Evolutionary conservation across 1,140 invertebrate species (phyloP), one percentile per base, ranked within the genome.

Genomic region (Leptinotarsa undecemlineata): DNA sequence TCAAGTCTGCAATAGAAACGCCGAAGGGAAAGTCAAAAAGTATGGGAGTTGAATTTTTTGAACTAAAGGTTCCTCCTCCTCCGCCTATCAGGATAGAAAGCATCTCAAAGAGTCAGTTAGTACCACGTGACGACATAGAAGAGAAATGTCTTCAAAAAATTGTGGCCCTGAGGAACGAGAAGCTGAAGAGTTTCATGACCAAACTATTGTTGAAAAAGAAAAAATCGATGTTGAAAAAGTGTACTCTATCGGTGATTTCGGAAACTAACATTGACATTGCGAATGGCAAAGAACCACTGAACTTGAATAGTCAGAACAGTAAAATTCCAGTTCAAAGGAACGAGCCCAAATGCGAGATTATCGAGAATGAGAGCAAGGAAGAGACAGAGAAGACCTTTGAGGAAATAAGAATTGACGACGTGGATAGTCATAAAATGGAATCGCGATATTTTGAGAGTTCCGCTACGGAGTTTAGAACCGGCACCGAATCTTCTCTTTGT

Each of bases 161-260:
- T 0, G 63, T 33, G 14, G n/a, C 20, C 14, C 17, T 19, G 26
- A 64, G 15, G 20, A 64, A 64, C 14, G 63, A 64, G 20, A 64
- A 64, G 14, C 15, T 64, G n/a, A 64, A 33, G 26, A 64, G 63
- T 21, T 64, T 64, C 26, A 64, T 64, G 63, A 33, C 63, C 26
- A 64, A 64, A 64, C 20, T 64, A 21, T 33, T 64, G 19, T 20
- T 66, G 20, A 62, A 57, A 33, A 76, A 71, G 23, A 66, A 33
- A 1, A 75, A 75, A 72, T 8, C 48, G 11, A 66, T 69, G 69
- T 42, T 66, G 47, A 74, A 73, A 51, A 74, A 77, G 33, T 68
- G 66, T 26, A 77, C 72, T 2, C 57, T 76, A 11, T 69, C 72
- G 4, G 72, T 74, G 8, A 77, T 77, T 42, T 67, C 73, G n/a